These are phyloP conservation scores for Heterochromis multidens DNA, from an alignment of 2,113 vertebrate species.

Conservation along the genomic window DNA sequence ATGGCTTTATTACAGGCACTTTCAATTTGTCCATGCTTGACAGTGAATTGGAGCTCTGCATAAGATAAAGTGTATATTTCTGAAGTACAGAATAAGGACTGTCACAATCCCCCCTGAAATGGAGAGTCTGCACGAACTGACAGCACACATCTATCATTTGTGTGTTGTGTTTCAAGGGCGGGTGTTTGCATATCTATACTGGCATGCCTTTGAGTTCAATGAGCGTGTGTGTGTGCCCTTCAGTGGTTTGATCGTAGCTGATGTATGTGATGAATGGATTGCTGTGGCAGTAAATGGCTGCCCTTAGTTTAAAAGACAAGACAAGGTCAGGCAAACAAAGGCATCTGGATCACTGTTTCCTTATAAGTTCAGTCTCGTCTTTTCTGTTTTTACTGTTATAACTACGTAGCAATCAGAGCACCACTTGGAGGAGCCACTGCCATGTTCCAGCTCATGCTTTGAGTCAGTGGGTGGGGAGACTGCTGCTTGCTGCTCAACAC, in stretches of 20 bases:
- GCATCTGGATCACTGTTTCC: not conserved
- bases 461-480: not conserved
- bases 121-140: not conserved
- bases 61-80: not conserved
- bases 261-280: slow-evolving; percentile 24
- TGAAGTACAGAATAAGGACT: not conserved
- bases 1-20: not conserved
- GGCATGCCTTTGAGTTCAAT: not conserved
- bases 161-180: not conserved
- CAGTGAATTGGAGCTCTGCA: not conserved
- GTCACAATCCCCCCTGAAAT: not conserved
- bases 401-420: not conserved
- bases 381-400: not conserved
- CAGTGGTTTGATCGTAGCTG: slow-evolving; percentile 17
- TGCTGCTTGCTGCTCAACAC: not conserved
- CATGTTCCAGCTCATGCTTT: not conserved
- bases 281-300: not conserved
- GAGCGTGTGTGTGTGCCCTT: not conserved
- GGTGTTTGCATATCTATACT: not conserved
- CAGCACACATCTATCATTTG: not conserved
- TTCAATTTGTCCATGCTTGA: not conserved
- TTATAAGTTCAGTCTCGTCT: not conserved
- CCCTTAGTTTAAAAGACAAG: slow-evolving; percentile 16
- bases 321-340: slow-evolving; percentile 21
- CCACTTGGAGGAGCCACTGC: slow-evolving; percentile 62